These are phyloP conservation scores for Gymnocephalus cernua DNA, from an alignment of 2,113 vertebrate genomes.

Conservation along the genomic window DNA sequence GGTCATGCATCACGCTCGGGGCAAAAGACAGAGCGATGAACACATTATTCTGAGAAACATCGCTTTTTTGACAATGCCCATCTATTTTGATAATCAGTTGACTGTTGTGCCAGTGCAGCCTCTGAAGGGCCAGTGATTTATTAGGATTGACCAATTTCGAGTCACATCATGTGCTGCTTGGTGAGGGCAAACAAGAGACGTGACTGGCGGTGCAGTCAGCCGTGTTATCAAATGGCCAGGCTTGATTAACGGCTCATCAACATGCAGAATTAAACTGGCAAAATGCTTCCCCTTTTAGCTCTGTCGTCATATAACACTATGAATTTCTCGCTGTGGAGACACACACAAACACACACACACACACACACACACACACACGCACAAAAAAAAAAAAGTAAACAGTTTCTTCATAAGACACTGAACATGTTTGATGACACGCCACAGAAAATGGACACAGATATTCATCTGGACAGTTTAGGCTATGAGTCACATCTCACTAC, in stretches of 20 bases:
- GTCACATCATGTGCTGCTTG: slow-evolving; percentile 74
- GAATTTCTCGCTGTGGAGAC: slow-evolving; percentile 22
- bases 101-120: slow-evolving; percentile 67
- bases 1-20: slow-evolving; percentile 67
- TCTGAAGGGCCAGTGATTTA: slow-evolving; percentile 72
- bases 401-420: slow-evolving; percentile 60
- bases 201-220: slow-evolving; percentile 76
- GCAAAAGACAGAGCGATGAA: slow-evolving; percentile 69
- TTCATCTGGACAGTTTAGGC: slow-evolving; percentile 53
- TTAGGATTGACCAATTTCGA: slow-evolving; percentile 79
- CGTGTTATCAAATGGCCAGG: slow-evolving; percentile 76
- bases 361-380: too few relatives aligned
- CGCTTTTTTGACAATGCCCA: slow-evolving; percentile 71
- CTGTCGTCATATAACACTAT: slow-evolving; percentile 60
- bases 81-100: slow-evolving; percentile 79
- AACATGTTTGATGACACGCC: slow-evolving; percentile 59
- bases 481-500: slow-evolving; percentile 60
- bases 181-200: slow-evolving; percentile 74
- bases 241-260: slow-evolving; percentile 78
- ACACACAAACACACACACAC: too few relatives aligned
- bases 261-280: slow-evolving; percentile 75
- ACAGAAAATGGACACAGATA: slow-evolving; percentile 56
- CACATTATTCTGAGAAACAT: slow-evolving; percentile 72
- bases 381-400: slow-evolving; percentile 32
- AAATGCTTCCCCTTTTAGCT: slow-evolving; percentile 57